Evolutionary conservation across 2,888 invertebrate species (phyloP), one percentile per base, ranked within the genome.

Genomic region (Drosophila fungiperda): DNA sequence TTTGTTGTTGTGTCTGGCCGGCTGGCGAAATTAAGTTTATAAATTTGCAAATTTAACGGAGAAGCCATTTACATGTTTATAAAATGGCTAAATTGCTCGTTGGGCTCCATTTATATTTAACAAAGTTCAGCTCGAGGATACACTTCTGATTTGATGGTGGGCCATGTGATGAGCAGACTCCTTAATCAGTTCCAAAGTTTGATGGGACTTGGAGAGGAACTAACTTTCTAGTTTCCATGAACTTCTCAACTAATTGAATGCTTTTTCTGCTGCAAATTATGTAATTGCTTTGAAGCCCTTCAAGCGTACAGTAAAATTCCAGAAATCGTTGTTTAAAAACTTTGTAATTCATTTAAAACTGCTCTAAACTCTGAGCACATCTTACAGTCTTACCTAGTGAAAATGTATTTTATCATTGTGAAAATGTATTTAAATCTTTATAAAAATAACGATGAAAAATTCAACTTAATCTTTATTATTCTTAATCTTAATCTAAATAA

Each of bases 1-100:
- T 26, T 58, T 61, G 58, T 61, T 58, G 58, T 61, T 58, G 58
- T 59, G 60, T 63, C 64, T 70, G 55, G 26, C 33, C 17, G 12
- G 15, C 32, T n/a, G 11, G 40, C 26, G 15, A 32, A 62, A 57
- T 52, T 52, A 36, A 73, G 69, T 70, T 78, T 42, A 70, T 79
- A 67, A 78, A 67, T 66, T 70, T 67, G 67, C 66, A 57, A 68
- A 63, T 66, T 73, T 50, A 45, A 42, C 50, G 48, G 63, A 40
- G 54, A 23, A 36, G 65, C 60, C 70, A 57, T 77, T 73, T 73
- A 49, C 48, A 59, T 73, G 66, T 65, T 63, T 71, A 66, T 67
- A 50, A 62, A 57, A 61, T 36, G 55, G 64, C 58, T 26, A 29
- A 66, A 65, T 26, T 52, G 29, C 29, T 64, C 29, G 42, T 52